phyloP scores from a whole-genome alignment of 2,113 vertebrate species.

The Lepisosteus osseus region DNA sequence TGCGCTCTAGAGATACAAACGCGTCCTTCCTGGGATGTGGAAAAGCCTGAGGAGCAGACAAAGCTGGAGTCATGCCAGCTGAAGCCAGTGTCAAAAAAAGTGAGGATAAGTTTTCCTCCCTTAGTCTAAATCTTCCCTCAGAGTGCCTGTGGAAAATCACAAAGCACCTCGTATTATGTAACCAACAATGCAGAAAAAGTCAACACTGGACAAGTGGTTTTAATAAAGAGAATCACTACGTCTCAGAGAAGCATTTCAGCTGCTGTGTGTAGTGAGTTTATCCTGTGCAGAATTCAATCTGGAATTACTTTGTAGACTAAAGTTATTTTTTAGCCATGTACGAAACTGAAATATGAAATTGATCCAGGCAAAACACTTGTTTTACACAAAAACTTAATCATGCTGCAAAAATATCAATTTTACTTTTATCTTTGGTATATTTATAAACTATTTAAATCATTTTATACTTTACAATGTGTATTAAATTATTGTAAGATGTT shows the following conservation, averaged over 20 bases:
- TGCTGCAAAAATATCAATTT: background rate
- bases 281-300: constrained; percentile 29
- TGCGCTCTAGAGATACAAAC: constrained; percentile 46
- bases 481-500: background rate
- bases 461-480: constrained; percentile 17
- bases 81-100: constrained; percentile 24
- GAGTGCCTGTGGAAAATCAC: constrained; percentile 52
- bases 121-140: constrained; percentile 25
- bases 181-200: constrained; percentile 33
- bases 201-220: constrained; percentile 54
- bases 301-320: too few relatives aligned
- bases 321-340: too few relatives aligned
- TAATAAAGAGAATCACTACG: constrained; percentile 55
- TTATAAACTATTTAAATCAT: background rate
- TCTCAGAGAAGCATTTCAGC: constrained; percentile 56
- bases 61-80: constrained; percentile 59
- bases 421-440: constrained; percentile 1
- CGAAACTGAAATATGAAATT: too few relatives aligned
- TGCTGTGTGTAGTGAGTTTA: constrained; percentile 55
- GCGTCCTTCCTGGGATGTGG: constrained; percentile 49
- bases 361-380: too few relatives aligned
- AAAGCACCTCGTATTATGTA: constrained; percentile 43
- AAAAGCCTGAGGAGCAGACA: constrained; percentile 51
- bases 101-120: constrained; percentile 33
- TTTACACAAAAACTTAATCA: too few relatives aligned